Evolutionary conservation across 2,888 invertebrate genomes (phyloP), one percentile per base, ranked within the genome.

Genomic region (Dasypogon diadema): DNA sequence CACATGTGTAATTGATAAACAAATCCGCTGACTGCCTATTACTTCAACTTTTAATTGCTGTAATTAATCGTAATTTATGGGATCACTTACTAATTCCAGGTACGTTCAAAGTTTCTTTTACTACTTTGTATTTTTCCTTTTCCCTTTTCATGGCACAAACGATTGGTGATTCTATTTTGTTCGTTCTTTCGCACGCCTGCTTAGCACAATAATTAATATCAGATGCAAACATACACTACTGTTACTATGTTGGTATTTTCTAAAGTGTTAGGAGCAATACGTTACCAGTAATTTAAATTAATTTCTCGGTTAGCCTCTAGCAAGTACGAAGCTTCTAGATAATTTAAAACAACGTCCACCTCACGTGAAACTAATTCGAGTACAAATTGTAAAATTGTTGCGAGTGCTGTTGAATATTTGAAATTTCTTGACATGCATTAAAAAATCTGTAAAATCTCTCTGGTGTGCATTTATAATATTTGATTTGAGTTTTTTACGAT

Each of bases 11-110:
- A 18, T n/a, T 10, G 6, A 2, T 34, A 1, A 60, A 16, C 12
- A 60, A 60, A 60, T 24, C 34, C 24, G 18, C 1, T 16, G 60
- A 60, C 12, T 60, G 18, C 18, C 37, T 18, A 37, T 37, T 34
- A 12, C 34, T 10, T 12, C 34, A 18, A 12, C 12, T 21, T 21
- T 10, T 37, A 34, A 60, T 60, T 37, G 21, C 60, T 60, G 60
- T 18, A 60, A 60, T 60, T 60, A 60, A 18, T 60, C 10, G 10
- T 18, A 34, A 60, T 60, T 18, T 60, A 12, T 37, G 60, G 34
- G 8, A 10, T 26, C 60, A 34, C 6, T 12, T 37, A 60, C 16
- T 16, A 60, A 37, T 18, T 8, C 30, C 5, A 60, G 60, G 60
- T 60, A 60, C 6, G 60, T 18, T 12, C 30, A 37, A 16, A 18